Base-by-base conservation (phyloP, 1,140 invertebrate genomes). In the Paralvinella palmiformis region DNA sequence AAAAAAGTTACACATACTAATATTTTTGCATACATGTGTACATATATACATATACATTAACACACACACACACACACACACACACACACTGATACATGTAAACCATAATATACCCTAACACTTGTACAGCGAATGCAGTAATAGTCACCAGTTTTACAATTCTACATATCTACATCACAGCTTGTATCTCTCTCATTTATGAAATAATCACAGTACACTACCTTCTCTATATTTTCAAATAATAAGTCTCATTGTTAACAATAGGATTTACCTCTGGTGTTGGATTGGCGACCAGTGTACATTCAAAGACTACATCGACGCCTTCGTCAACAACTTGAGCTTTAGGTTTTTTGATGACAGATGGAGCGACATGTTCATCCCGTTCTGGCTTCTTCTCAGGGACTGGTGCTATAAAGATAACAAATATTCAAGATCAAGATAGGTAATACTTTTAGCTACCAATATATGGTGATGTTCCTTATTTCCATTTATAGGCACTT, bases 251-350 rank as follows among this genome's bases (percentile, higher is more conserved):
- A n/a, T n/a, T n/a, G n/a, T n/a, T n/a, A n/a, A n/a, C n/a, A n/a
- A n/a, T n/a, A n/a, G n/a, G n/a, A 32, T 3, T 1, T 66, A 77
- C 74, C 68, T 73, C 68, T 36, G 76, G 75, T 64, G 70, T 61
- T 45, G 75, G 76, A 29, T 67, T 62, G 24, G 75, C 75, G 17
- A 72, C 65, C 45, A 79, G 55, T 29, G 67, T 67, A 15, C 72
- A 75, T 32, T 72, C 71, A 68, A 79, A 78, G 3, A 62, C 70
- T 2, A 72, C 75, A 57, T 53, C 67, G 29, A 69, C 61, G 31
- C 72, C 71, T 50, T 73, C 69, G 48, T 77, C 70, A 0, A 76
- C 73, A 15, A 64, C 72, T 65, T 77, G 76, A 68, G 70, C 75
- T 44, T 73, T 76, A 7, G 77, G 77, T 65, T 76, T 78, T 62